A percentile compares a stretch with the other conserved stretches of the same genome.
These are phyloP conservation scores for Halocaridina rubra DNA, from an alignment of 2,888 invertebrate genomes.

Conservation along the genomic window DNA sequence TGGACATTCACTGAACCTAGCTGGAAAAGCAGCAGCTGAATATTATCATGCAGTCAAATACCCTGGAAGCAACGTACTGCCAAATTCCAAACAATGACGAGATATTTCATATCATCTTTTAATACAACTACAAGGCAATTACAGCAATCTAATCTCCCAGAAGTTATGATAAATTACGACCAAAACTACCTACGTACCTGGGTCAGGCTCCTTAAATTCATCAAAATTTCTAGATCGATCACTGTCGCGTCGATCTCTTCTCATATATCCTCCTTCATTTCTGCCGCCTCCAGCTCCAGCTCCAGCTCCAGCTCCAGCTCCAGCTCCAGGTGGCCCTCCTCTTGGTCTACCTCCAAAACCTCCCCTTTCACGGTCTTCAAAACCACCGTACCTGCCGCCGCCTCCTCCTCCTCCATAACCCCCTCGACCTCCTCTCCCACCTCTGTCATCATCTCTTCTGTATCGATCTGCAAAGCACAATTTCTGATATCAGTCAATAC, in stretches of 20 bases:
- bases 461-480: conserved; percentile 32
- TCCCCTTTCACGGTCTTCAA: conserved; percentile 49
- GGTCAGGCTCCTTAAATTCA: conserved; percentile 69
- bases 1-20: too few species aligned
- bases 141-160: too few species aligned
- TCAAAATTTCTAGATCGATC: conserved; percentile 66
- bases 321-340: conserved; percentile 63
- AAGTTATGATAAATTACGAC: too few species aligned
- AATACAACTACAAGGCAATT: too few species aligned
- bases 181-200: conserved; percentile 70
- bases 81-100: too few species aligned
- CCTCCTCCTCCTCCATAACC: conserved; percentile 51
- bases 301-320: conserved; percentile 63
- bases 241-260: conserved; percentile 64
- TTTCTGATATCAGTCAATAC: not conserved
- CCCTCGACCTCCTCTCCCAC: conserved; percentile 56
- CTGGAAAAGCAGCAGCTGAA: too few species aligned
- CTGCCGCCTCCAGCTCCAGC: conserved; percentile 64
- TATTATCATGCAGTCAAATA: too few species aligned
- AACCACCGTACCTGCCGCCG: conserved; percentile 31
- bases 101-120: too few species aligned
- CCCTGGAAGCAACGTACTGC: too few species aligned
- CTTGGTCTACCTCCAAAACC: conserved; percentile 32
- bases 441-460: conserved; percentile 50
- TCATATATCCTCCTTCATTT: conserved; percentile 65